These are phyloP conservation scores for Gallinago nigripennis DNA, from an alignment of 2,797 vertebrate genomes.

Conservation along the genomic window DNA sequence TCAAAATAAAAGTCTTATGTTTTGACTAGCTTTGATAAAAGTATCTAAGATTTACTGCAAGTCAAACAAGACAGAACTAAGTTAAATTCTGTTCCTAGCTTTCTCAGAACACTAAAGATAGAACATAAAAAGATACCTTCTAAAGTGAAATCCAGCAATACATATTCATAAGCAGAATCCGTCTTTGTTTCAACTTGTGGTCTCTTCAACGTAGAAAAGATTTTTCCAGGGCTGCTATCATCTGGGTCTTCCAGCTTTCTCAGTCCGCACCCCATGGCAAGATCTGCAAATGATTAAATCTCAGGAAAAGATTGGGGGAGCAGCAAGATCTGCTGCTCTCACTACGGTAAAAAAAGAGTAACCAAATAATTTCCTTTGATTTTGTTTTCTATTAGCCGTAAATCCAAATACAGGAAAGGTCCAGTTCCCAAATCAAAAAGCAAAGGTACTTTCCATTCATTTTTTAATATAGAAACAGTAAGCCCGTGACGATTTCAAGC, in stretches of 20 bases:
- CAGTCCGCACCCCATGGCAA: slow-evolving; percentile 95
- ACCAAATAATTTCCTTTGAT: slow-evolving; percentile 39
- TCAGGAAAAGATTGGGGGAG: slow-evolving; percentile 55
- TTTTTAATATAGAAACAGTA: slow-evolving; percentile 24
- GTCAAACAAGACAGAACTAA: neutral
- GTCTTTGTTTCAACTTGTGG: slow-evolving; percentile 94
- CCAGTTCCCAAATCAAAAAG: slow-evolving; percentile 5
- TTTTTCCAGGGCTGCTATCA: slow-evolving; percentile 97
- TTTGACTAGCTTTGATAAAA: neutral
- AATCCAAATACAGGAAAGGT: slow-evolving; percentile 45
- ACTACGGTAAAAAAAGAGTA: neutral
- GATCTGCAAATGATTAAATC: slow-evolving; percentile 70
- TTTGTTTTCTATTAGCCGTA: slow-evolving; percentile 54
- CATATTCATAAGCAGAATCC: slow-evolving; percentile 90
- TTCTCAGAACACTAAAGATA: neutral
- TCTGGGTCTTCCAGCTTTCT: slow-evolving; percentile 94
- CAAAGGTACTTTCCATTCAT: slow-evolving; percentile 67
- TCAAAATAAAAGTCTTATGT: slow-evolving; percentile 60
- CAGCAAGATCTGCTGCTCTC: slow-evolving; percentile 68
- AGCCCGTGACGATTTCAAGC: slow-evolving; percentile 26
- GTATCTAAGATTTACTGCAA: neutral
- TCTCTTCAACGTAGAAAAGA: slow-evolving; percentile 96
- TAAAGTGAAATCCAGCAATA: slow-evolving; percentile 94
- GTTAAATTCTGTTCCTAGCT: neutral
- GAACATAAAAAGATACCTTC: slow-evolving; percentile 83